These are phyloP conservation scores for Myodes glareolus DNA, from an alignment of 2,113 vertebrate genomes.

Conservation along the genomic window DNA sequence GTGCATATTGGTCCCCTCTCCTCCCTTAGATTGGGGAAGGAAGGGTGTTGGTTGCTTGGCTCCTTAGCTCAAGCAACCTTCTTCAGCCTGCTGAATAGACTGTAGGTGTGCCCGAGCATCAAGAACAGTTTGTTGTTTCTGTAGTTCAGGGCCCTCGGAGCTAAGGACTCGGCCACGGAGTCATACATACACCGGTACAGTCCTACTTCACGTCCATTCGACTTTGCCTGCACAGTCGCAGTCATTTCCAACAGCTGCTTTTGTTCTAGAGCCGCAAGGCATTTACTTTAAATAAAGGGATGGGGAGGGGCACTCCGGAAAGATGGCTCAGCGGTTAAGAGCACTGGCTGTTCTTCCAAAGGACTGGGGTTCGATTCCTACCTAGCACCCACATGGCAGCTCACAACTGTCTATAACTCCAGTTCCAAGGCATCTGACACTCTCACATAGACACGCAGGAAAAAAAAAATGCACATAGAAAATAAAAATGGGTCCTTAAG, in stretches of 20 bases:
- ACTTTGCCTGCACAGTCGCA: background rate
- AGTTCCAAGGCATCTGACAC: background rate
- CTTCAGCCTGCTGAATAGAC: background rate
- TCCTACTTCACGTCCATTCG: background rate
- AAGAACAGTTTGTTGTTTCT: background rate
- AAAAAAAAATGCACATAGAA: background rate
- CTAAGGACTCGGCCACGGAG: background rate
- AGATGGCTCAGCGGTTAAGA: background rate
- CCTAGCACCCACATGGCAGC: background rate
- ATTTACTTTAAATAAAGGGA: background rate
- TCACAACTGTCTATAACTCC: background rate
- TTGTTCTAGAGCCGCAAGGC: background rate
- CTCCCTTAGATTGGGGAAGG: background rate
- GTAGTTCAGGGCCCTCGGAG: background rate
- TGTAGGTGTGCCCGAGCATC: too few relatives aligned
- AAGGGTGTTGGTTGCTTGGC: background rate
- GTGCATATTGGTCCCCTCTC: background rate
- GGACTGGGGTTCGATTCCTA: background rate
- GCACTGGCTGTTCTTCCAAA: background rate
- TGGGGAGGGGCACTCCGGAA: rapidly evolving
- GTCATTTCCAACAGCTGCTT: background rate
- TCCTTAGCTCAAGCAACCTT: background rate
- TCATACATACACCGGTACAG: too few relatives aligned
- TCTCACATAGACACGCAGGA: background rate
- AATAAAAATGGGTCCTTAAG: background rate